Evolutionary conservation across 53 echinoderm and acorn worm species (phyloP), one percentile per base, ranked within the genome.

Genomic region (Holothuria scabra): DNA sequence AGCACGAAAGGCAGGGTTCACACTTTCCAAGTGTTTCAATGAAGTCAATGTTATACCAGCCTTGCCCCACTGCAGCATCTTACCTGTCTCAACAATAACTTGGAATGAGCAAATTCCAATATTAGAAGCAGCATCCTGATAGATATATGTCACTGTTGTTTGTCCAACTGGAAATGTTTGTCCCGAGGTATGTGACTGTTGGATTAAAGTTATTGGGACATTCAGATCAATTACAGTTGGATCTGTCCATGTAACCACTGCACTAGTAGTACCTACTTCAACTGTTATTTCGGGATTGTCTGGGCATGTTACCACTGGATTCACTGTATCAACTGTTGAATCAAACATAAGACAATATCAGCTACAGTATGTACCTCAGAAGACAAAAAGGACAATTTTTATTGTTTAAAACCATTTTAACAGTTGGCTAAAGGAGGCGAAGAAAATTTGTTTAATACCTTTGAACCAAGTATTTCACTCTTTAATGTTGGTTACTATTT

Each of bases 221-320:
- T 86, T 87, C 21, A 83, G 44, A 60, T 94, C 94, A 0, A 72
- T 61, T n/a, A 89, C 83, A 19, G 67, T 79, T 29, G 94, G 94
- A 28, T 91, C 94, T 21, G 69, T n/a, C 85, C 84, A 94, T 58
- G 60, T 72, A 16, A 87, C 85, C 0, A 63, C 33, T 8, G 55
- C 31, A 2, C 33, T 58, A 20, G 76, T 22, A 8, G 88, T 88
- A 74, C 76, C 83, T 12, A 88, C 65, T 75, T 89, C 80, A 21
- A 87, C 64, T 14, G 14, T 84, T 5, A 79, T 28, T n/a, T 59
- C 48, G 49, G 67, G 41, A 60, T 60, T 32, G 2, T 28, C 59
- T 13, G 86, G 33, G 66, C 75, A 66, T 20, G 62, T 58, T 20
- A 89, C 86, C 13, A 63, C 31, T 26, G 92, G 92, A 22, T 80